Evolutionary conservation across 1,140 invertebrate species (phyloP).

Genomic region (Drusus annulatus): DNA sequence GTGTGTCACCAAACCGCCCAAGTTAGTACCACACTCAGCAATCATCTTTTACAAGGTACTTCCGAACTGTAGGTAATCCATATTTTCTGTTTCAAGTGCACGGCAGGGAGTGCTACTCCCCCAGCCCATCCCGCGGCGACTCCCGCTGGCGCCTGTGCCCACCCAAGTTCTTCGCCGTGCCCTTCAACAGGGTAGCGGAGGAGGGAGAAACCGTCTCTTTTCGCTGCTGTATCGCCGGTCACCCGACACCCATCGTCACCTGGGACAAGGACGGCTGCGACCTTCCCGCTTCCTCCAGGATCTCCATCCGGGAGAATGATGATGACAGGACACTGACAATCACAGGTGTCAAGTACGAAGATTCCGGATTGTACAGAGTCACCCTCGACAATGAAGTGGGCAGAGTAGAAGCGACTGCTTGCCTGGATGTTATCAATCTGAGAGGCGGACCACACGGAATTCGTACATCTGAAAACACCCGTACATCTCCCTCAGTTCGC

Average conservation of each 20-base stretch:
- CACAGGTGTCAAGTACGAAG: slow-evolving; percentile 80
- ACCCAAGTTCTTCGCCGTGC: slow-evolving; percentile 90
- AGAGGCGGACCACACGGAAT: slow-evolving; percentile 64
- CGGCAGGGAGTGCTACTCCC: slow-evolving; percentile 57
- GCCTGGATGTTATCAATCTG: slow-evolving; percentile 83
- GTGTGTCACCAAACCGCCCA: slow-evolving; percentile 13
- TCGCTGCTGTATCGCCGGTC: slow-evolving; percentile 84
- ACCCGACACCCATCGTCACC: slow-evolving; percentile 82
- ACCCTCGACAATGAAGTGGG: slow-evolving; percentile 88
- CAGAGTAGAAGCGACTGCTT: slow-evolving; percentile 83
- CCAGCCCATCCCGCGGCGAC: slow-evolving; percentile 30
- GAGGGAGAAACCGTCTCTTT: slow-evolving; percentile 86
- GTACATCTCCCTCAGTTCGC: slow-evolving; percentile 62
- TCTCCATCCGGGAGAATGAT: slow-evolving; percentile 82
- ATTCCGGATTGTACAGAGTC: slow-evolving; percentile 87
- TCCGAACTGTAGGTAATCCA: not conserved
- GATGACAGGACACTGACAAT: slow-evolving; percentile 86
- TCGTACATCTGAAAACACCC: slow-evolving; percentile 66
- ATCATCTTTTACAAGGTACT: slow-evolving; percentile 40
- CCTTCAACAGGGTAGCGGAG: slow-evolving; percentile 87
- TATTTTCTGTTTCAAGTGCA: slow-evolving; percentile 21
- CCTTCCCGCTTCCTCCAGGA: slow-evolving; percentile 76
- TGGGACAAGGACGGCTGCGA: slow-evolving; percentile 86
- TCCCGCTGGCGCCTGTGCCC: slow-evolving; percentile 61
- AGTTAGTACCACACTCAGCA: not conserved